Percentiles rank a stretch among this genome's conserved stretches.
Conservation (phyloP, 2,888 invertebrate species). For the Calephelis perditalis region DNA sequence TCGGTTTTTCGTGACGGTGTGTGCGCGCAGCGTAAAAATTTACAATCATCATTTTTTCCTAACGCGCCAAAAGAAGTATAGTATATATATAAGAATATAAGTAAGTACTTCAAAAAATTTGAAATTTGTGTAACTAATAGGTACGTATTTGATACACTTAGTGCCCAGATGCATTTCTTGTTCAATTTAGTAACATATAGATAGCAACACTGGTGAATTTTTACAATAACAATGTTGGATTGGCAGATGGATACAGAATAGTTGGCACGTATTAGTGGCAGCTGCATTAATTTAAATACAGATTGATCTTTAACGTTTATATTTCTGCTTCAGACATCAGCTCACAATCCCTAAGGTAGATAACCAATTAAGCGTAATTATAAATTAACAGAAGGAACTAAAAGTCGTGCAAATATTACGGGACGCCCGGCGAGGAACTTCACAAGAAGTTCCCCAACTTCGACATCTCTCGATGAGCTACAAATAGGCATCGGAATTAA, state of each 20-base stretch:
- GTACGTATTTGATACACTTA: no score
- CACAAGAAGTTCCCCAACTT: constrained; percentile 49
- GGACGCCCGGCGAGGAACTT: constrained; percentile 45
- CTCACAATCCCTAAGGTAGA: constrained; percentile 32
- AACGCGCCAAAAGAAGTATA: no score
- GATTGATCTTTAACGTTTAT: constrained; percentile 14
- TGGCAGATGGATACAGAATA: constrained; percentile 2
- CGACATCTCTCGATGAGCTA: constrained; percentile 47
- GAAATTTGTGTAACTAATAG: no score
- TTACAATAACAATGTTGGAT: constrained; percentile 6
- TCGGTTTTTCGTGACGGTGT: no score
- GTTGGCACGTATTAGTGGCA: constrained; percentile 7
- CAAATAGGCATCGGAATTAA: constrained; percentile 74
- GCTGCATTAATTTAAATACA: constrained; percentile 12
- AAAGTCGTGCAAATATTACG: constrained; percentile 65
- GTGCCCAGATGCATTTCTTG: no score
- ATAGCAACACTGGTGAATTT: not conserved
- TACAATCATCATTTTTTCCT: no score
- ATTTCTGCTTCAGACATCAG: constrained; percentile 13
- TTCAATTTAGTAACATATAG: no score
- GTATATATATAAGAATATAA: no score
- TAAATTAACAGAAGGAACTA: constrained; percentile 59
- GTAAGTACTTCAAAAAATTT: no score
- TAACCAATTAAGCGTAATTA: constrained; percentile 67
- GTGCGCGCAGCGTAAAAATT: no score